These are phyloP conservation scores for Menura novaehollandiae DNA, from an alignment of 2,113 vertebrate species.

Conservation along the genomic window DNA sequence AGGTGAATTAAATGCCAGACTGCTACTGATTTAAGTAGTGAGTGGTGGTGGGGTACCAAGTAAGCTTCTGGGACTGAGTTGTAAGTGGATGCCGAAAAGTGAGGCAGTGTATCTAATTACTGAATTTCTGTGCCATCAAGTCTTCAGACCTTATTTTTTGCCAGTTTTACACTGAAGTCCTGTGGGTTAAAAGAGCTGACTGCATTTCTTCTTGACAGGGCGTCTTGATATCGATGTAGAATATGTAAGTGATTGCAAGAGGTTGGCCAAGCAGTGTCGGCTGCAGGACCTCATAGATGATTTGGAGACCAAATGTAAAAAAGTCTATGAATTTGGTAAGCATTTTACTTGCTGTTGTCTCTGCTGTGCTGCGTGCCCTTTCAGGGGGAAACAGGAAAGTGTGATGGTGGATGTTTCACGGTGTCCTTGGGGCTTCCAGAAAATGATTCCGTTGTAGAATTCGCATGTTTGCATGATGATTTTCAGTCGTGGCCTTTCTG, in stretches of 20 bases:
- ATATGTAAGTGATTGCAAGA: constrained; percentile 87
- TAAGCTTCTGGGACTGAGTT: not conserved
- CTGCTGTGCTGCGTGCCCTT: not conserved
- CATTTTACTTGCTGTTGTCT: not conserved
- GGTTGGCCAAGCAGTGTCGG: constrained; percentile 93
- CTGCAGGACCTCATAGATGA: constrained; percentile 87
- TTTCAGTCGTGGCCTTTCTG: not conserved
- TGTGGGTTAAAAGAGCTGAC: not conserved
- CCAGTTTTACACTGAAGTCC: not conserved
- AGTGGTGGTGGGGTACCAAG: not conserved
- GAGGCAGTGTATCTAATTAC: not conserved
- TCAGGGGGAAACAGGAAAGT: not conserved
- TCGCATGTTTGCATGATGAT: not conserved
- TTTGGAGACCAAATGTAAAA: constrained; percentile 91
- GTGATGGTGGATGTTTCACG: not conserved
- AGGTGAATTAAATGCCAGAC: not conserved
- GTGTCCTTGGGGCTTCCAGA: not conserved
- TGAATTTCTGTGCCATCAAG: not conserved
- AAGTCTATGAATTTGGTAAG: constrained; percentile 93
- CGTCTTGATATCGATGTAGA: constrained; percentile 88
- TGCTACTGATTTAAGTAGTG: not conserved
- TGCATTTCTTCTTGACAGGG: constrained; percentile 69
- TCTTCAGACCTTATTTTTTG: not conserved
- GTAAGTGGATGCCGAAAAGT: not conserved
- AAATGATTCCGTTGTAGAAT: not conserved